phyloP scores from a whole-genome alignment of 1,140 invertebrate species.

The Parapsyche elsis region DNA sequence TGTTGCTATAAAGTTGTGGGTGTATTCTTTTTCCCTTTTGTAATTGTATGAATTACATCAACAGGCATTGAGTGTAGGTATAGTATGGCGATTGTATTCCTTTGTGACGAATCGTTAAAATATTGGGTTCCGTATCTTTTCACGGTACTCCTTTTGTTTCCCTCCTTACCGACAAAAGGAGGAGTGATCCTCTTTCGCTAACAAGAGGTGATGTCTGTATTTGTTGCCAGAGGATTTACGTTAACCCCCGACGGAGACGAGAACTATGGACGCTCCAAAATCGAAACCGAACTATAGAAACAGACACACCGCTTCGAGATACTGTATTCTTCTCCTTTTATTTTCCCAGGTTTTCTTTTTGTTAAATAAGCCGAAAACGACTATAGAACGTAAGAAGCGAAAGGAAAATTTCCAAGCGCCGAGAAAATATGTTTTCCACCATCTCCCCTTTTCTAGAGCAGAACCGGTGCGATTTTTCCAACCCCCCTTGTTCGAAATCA shows the following conservation, averaged over 20 bases:
- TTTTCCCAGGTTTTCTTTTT: background rate
- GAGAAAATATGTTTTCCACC: slow-evolving; percentile 23
- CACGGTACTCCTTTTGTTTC: background rate
- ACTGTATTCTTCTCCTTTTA: background rate
- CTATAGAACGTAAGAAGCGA: slow-evolving; percentile 23
- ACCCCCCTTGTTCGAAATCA: background rate
- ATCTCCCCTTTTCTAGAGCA: background rate
- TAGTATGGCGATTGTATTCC: background rate
- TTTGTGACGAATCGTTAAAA: slow-evolving; percentile 21
- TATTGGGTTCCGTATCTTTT: background rate
- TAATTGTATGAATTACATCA: slow-evolving; percentile 11
- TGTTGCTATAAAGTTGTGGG: no score
- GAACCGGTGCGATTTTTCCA: background rate
- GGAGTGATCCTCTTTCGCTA: background rate
- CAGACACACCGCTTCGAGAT: background rate
- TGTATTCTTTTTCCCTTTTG: background rate
- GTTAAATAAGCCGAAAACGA: slow-evolving; percentile 32
- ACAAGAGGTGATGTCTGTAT: slow-evolving; percentile 22
- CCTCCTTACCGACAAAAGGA: background rate
- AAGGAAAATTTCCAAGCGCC: slow-evolving; percentile 29
- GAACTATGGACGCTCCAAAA: background rate
- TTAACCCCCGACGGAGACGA: background rate
- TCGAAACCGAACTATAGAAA: background rate
- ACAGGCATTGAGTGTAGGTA: background rate
- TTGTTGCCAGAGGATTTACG: background rate